Base-by-base conservation (phyloP, 2,113 vertebrate genomes). In the Hirundichthys speculiger region DNA sequence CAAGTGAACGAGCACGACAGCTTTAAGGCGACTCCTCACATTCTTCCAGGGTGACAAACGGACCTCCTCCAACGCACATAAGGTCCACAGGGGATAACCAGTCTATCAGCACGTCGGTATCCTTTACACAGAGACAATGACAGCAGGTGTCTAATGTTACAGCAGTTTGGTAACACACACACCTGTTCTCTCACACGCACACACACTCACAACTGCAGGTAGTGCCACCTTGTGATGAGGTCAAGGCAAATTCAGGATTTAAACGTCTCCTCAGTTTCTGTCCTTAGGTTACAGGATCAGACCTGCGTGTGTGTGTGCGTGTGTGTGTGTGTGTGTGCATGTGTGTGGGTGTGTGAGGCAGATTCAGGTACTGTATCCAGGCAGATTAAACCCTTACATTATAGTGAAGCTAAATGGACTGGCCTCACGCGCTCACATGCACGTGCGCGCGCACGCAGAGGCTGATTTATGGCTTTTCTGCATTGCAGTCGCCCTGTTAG, bases 331-430 rank as follows among this genome's bases (percentile, higher is more conserved):
- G 22, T n/a, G 46, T 10, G 20, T 30, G 59, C 40, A 48, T 45
- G 50, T 24, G 51, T 27, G 55, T 19, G 61, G 30, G 52, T 41
- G 55, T 25, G 42, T 15, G n/a, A n/a, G n/a, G n/a, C 46, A 50
- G 47, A 30, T 67, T 38, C 72, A 88, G 67, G 77, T 75, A 20
- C 81, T 90, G 87, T 90, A 79, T 90, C 88, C 58, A 61, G 87
- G 88, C 86, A 87, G 86, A 88, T 64, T 83, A 61, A 58, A 62
- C 67, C 38, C 63, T 64, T 74, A 45, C 57, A 78, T 87, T 69
- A 80, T 41, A 56, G 58, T 19, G n/a, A 51, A 82, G 69, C 69
- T 38, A 71, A 84, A 70, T 62, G 78, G 49, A 59, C 71, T 16
- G 21, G 49, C 22, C 51, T 20, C 51, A 25, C 5, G 19, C 47